phyloP scores from a whole-genome alignment of 2,113 vertebrate genomes.

The Nansenia antarctica region DNA sequence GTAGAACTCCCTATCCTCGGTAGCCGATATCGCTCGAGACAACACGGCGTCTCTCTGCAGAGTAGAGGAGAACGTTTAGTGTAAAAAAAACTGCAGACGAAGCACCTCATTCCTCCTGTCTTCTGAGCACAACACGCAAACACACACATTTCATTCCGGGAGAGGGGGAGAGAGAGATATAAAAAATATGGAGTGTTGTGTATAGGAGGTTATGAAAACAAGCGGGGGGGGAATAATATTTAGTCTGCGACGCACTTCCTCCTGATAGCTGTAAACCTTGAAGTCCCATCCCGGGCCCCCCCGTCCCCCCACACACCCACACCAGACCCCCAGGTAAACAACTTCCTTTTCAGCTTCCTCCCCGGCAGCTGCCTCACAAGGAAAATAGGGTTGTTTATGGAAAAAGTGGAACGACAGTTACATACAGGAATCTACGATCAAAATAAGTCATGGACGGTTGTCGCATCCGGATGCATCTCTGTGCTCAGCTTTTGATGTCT shows the following conservation, averaged over 20 bases:
- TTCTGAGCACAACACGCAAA: background rate
- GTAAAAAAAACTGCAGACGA: background rate
- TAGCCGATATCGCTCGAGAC: background rate
- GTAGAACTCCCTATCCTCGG: background rate
- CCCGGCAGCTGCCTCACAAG: too few relatives aligned
- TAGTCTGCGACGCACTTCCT: conserved; percentile 57
- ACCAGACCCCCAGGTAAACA: conserved; percentile 57
- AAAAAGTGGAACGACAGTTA: too few relatives aligned
- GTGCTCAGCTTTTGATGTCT: background rate
- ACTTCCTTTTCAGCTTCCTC: conserved; percentile 52
- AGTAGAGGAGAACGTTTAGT: background rate
- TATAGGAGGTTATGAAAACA: conserved; percentile 49
- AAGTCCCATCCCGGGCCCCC: conserved; percentile 40
- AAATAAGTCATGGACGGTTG: too few relatives aligned
- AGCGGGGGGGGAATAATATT: conserved; percentile 49
- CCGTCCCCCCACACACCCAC: too few relatives aligned
- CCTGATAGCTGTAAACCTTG: conserved; percentile 61
- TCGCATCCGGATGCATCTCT: too few relatives aligned
- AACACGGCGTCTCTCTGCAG: background rate
- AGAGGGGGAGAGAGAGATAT: background rate
- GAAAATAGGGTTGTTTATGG: too few relatives aligned
- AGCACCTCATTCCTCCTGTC: background rate
- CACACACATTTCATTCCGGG: too few relatives aligned
- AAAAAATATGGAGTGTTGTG: conserved; percentile 18
- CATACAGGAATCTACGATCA: too few relatives aligned